A percentile compares a stretch with the other conserved stretches of the same genome.
These are phyloP conservation scores for Cheilinus undulatus DNA, from an alignment of 2,113 vertebrate species.

Conservation along the genomic window DNA sequence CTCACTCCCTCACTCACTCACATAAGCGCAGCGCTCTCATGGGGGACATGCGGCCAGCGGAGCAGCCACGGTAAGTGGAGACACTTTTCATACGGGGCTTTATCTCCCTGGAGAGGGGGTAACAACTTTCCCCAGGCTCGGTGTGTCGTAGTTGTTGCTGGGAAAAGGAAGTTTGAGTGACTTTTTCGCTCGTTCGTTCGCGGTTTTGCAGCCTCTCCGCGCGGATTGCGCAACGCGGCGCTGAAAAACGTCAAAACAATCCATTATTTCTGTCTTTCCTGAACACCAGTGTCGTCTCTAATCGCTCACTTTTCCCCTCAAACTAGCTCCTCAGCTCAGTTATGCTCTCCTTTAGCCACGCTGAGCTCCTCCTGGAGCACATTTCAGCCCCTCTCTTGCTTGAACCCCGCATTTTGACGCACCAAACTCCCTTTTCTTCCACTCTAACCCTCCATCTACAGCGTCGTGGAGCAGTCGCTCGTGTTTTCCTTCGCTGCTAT, in stretches of 20 bases:
- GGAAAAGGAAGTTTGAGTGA: slow-evolving; percentile 46
- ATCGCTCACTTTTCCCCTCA: neutral
- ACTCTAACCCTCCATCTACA: neutral
- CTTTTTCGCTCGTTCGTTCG: slow-evolving; percentile 48
- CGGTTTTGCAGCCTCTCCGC: slow-evolving; percentile 23
- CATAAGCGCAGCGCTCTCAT: slow-evolving; percentile 44
- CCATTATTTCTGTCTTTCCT: slow-evolving; percentile 1
- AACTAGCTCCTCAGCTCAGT: slow-evolving; percentile 14
- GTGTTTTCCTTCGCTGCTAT: slow-evolving; percentile 11
- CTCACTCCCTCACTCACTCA: neutral
- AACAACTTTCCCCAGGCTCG: slow-evolving; percentile 18
- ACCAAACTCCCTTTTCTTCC: neutral
- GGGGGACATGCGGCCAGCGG: slow-evolving; percentile 74
- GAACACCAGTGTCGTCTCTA: neutral
- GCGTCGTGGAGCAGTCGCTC: neutral
- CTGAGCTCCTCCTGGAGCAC: slow-evolving; percentile 54
- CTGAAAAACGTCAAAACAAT: slow-evolving; percentile 38
- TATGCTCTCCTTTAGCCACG: slow-evolving; percentile 49
- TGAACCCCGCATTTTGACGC: slow-evolving; percentile 24
- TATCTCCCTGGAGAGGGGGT: neutral
- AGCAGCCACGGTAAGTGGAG: slow-evolving; percentile 75
- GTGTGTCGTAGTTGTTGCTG: neutral
- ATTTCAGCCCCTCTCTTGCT: slow-evolving; percentile 25
- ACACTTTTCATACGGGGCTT: slow-evolving; percentile 46
- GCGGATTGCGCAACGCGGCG: slow-evolving; percentile 71